These are phyloP conservation scores for Rousettus madagascariensis DNA, from an alignment of 2,797 vertebrate species.

Conservation along the genomic window DNA sequence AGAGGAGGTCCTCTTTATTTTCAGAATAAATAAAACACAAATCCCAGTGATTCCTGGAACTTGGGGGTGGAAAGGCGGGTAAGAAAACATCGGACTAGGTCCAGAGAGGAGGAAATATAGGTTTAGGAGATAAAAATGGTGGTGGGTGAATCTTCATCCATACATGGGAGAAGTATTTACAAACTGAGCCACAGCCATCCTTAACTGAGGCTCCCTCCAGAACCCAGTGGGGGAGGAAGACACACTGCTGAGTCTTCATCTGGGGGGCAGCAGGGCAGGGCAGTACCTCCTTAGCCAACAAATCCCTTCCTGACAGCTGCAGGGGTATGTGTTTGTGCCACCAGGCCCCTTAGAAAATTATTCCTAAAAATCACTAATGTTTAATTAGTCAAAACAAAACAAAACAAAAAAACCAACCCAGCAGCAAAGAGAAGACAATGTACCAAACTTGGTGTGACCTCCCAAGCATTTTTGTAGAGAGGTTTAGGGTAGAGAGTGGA, in stretches of 20 bases:
- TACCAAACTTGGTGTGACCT: neutral
- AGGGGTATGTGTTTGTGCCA: conserved; percentile 36
- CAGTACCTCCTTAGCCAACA: conserved; percentile 57
- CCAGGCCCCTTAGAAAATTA: conserved; percentile 54
- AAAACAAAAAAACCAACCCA: neutral
- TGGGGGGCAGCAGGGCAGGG: conserved; percentile 67
- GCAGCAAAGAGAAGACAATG: conserved; percentile 7
- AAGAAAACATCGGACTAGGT: neutral
- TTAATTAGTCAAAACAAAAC: neutral
- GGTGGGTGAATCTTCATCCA: neutral
- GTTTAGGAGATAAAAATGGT: neutral
- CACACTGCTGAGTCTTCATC: conserved; percentile 64
- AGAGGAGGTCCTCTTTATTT: conserved; percentile 22
- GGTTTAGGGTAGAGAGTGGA: neutral
- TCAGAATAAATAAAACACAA: conserved; percentile 49
- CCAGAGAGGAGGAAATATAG: neutral
- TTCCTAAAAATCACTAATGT: conserved; percentile 57
- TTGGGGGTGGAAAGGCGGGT: neutral
- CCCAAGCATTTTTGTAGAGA: neutral
- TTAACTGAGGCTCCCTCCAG: conserved; percentile 37
- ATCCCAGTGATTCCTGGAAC: neutral
- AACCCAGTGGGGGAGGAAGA: conserved; percentile 43
- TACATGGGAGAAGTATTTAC: neutral
- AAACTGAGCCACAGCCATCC: neutral
- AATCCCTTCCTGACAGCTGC: conserved; percentile 61